Evolutionary conservation across 2,888 invertebrate species (phyloP).

Genomic region (Synanthedon myopaeformis): DNA sequence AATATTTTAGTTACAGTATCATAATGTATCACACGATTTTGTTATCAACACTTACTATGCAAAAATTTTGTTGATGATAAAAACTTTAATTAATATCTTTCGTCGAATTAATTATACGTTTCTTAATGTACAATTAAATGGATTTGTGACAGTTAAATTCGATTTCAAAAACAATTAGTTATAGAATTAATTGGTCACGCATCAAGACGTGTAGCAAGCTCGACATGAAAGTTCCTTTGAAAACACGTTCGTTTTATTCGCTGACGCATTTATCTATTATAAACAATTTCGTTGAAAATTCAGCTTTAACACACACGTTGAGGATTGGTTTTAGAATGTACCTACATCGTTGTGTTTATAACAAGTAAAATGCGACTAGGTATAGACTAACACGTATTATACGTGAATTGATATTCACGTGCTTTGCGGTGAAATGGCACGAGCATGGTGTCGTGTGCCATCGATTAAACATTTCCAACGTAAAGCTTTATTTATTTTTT

Average conservation of each 20-base stretch:
- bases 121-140: no score
- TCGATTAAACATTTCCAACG: slow-evolving; percentile 41
- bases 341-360: background rate
- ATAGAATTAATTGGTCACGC: no score
- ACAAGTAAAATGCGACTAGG: no score
- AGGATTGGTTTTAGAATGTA: background rate
- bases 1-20: no score
- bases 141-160: no score
- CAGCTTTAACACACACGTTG: background rate
- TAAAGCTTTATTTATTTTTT: background rate
- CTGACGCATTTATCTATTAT: background rate
- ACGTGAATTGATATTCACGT: background rate
- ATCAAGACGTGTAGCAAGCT: background rate
- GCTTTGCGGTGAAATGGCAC: slow-evolving; percentile 31
- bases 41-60: no score
- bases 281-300: background rate
- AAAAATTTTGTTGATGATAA: no score
- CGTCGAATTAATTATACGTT: no score
- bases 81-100: no score
- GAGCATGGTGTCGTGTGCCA: slow-evolving; percentile 23
- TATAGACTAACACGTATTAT: background rate
- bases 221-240: background rate
- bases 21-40: no score
- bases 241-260: background rate
- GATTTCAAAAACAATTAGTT: no score